These are phyloP conservation scores for Spilarctia lutea DNA, from an alignment of 2,888 invertebrate genomes.

Conservation along the genomic window DNA sequence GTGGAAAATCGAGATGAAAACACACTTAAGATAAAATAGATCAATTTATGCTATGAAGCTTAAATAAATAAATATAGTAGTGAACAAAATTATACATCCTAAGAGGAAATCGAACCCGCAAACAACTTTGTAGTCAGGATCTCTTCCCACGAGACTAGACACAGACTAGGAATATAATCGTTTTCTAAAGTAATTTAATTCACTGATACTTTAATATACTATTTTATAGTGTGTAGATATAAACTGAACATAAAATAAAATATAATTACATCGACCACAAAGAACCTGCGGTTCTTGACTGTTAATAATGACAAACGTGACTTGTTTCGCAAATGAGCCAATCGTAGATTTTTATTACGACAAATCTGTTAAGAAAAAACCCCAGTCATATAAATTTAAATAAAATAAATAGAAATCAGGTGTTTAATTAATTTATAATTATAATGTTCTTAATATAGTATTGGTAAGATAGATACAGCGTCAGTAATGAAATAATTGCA, in stretches of 20 bases:
- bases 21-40: background rate
- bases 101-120: background rate
- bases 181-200: background rate
- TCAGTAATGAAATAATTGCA: background rate
- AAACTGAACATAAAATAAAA: background rate
- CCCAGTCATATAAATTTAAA: background rate
- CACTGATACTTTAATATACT: background rate
- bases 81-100: no score
- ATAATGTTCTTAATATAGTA: background rate
- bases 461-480: background rate
- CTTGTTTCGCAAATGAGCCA: conserved; percentile 18
- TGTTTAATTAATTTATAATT: background rate
- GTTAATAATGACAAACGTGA: conserved; percentile 6
- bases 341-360: background rate
- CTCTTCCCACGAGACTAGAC: background rate
- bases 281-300: background rate
- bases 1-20: no score
- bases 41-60: background rate
- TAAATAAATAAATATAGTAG: no score
- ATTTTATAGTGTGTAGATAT: background rate
- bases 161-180: no score
- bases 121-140: background rate
- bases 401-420: background rate
- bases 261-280: conserved; percentile 1
- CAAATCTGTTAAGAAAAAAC: background rate